Percentiles rank a stretch among this genome's conserved stretches.
Evolutionary conservation across 2,113 vertebrate genomes (phyloP).

Genomic region (Scomber scombrus): DNA sequence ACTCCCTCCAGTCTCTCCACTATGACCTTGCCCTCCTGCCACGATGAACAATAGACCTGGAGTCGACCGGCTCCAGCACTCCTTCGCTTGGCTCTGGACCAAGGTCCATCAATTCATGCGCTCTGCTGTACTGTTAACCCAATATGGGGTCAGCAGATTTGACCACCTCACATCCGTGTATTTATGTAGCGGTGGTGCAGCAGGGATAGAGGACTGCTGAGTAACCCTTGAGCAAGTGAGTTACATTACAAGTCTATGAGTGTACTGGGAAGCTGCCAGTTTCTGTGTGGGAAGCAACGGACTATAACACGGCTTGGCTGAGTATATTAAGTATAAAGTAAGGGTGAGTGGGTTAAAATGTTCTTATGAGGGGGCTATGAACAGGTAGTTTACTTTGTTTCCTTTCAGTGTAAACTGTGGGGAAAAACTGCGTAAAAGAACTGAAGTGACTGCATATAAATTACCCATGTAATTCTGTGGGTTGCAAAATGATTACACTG

Average conservation of each 20-base stretch:
- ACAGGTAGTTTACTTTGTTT: background rate
- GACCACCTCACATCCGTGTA: slow-evolving; percentile 9
- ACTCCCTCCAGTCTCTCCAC: slow-evolving; percentile 25
- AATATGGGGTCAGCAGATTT: slow-evolving; percentile 36
- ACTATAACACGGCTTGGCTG: background rate
- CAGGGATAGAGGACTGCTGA: too few relatives aligned
- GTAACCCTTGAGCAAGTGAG: too few relatives aligned
- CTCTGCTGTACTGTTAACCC: slow-evolving; percentile 13
- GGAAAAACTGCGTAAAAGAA: slow-evolving; percentile 3
- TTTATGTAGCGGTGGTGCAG: background rate
- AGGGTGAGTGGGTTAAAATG: background rate
- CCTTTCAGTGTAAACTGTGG: background rate
- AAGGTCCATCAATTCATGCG: slow-evolving; percentile 35
- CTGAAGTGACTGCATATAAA: background rate
- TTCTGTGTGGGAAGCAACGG: background rate
- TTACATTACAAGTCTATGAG: background rate
- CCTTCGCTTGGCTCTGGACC: slow-evolving; percentile 61
- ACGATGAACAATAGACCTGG: slow-evolving; percentile 71
- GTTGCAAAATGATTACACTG: background rate
- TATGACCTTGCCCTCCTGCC: slow-evolving; percentile 73
- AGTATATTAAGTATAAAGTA: background rate
- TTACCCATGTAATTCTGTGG: background rate
- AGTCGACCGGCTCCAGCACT: slow-evolving; percentile 50
- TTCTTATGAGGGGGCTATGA: background rate
- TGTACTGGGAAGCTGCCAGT: background rate